A percentile compares a stretch with the other conserved stretches of the same genome.
phyloP scores from a whole-genome alignment of 2,888 invertebrate species.

The Diplazon laetatorius region DNA sequence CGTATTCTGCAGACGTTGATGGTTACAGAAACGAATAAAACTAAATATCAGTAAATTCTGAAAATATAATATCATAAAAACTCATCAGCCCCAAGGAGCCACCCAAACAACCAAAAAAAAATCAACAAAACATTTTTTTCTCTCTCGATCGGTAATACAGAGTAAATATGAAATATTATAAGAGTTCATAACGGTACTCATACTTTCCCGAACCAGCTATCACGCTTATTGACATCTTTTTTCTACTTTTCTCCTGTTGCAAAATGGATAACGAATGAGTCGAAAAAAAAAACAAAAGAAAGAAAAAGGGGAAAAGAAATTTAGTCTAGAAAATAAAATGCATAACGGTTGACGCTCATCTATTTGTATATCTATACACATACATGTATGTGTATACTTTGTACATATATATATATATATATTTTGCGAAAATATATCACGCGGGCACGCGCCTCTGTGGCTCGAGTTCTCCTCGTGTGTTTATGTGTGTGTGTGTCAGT shows the following conservation, averaged over 20 bases:
- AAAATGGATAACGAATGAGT: slow-evolving; percentile 41
- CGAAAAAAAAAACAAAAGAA: too few species aligned
- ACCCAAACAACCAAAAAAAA: too few species aligned
- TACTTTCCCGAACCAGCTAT: slow-evolving; percentile 59
- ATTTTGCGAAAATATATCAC: slow-evolving; percentile 31
- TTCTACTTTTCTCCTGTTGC: slow-evolving; percentile 21
- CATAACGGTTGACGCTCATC: slow-evolving; percentile 43
- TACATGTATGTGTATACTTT: too few species aligned
- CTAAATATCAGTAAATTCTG: too few species aligned
- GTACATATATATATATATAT: not conserved
- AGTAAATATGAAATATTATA: not conserved
- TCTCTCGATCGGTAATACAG: not conserved
- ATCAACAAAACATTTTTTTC: not conserved
- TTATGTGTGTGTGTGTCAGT: too few species aligned
- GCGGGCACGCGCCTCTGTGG: slow-evolving; percentile 44
- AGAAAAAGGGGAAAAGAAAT: slow-evolving; percentile 45
- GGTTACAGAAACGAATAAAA: too few species aligned
- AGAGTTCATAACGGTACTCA: slow-evolving; percentile 50
- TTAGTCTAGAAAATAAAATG: slow-evolving; percentile 43
- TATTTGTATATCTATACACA: too few species aligned
- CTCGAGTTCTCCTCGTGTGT: too few species aligned
- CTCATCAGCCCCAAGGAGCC: too few species aligned
- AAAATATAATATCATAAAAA: too few species aligned
- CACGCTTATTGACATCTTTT: slow-evolving; percentile 23
- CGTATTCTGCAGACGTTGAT: too few species aligned